Evolutionary conservation across 2,888 invertebrate genomes (phyloP), one percentile per base, ranked within the genome.

Genomic region (Nymphalis polychloros): DNA sequence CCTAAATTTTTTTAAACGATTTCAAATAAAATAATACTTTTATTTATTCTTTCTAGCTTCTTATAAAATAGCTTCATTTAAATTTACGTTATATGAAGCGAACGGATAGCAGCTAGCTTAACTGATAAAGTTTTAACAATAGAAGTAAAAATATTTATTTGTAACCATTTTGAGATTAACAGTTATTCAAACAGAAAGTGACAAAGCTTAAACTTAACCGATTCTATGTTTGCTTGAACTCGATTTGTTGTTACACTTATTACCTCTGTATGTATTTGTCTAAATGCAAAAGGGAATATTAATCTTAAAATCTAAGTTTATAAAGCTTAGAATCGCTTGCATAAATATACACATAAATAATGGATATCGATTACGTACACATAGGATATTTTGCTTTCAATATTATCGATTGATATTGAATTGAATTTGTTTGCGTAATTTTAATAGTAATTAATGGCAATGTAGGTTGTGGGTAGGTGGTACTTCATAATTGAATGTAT

Each of bases 401-500:
- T 73, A 72, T 72, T 65, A 66, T 53, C 71, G 75, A 76, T 75
- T 72, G 71, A 71, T 73, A 76, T 75, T 72, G 68, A 61, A 75
- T 64, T 52, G 64, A 68, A 64, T 72, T 70, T 49, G 66, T 75
- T 75, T 74, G 73, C 73, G 69, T 72, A 67, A 73, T 66, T 75
- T 49, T 67, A 64, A 74, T 73, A 63, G 70, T 74, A 77, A 77
- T 77, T 75, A 76, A 74, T 72, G 55, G 49, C 55, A 35, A 55
- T 59, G 76, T 77, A 71, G 77, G 77, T 72, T 72, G 72, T 62
- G 63, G 67, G 61, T 69, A 70, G 57, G 57, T 57, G 41, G 53
- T 50, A 19, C 27, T 10, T 57, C 41, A 19, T 19, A 57, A 41
- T 57, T 57, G 19, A 57, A 55, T 55, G 53, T 31, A 41, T 57